These are phyloP conservation scores for Xyrauchen texanus DNA, from an alignment of 2,113 vertebrate genomes.

Conservation along the genomic window DNA sequence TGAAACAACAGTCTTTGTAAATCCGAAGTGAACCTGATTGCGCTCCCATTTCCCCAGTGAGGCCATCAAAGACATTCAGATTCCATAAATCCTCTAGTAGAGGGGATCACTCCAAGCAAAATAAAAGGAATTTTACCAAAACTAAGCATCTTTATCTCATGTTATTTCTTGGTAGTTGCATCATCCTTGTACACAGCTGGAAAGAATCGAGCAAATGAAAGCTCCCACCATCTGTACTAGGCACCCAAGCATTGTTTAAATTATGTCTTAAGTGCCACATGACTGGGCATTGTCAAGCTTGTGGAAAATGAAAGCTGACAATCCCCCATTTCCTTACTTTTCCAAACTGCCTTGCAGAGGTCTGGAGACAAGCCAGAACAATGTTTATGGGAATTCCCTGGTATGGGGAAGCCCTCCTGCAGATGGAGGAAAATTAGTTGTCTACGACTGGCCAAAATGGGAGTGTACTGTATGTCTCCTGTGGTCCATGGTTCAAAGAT, in stretches of 20 bases:
- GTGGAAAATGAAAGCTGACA: constrained; percentile 50
- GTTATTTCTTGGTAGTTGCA: constrained; percentile 55
- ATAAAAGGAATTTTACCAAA: constrained; percentile 37
- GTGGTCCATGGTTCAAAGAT: neutral
- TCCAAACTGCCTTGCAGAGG: constrained; percentile 54
- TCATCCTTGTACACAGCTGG: constrained; percentile 38
- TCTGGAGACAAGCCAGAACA: constrained; percentile 64
- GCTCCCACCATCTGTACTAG: constrained; percentile 24
- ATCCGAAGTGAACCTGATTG: constrained; percentile 29
- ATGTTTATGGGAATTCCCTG: constrained; percentile 69
- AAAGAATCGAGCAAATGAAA: constrained; percentile 5
- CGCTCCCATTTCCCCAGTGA: constrained; percentile 41
- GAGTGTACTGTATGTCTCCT: constrained; percentile 26
- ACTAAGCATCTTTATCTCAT: constrained; percentile 8
- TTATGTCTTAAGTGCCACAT: constrained; percentile 58
- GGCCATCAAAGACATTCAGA: constrained; percentile 61
- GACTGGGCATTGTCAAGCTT: constrained; percentile 31
- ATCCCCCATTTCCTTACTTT: constrained; percentile 65
- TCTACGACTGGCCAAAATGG: constrained; percentile 38
- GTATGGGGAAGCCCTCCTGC: constrained; percentile 54
- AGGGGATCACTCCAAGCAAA: constrained; percentile 21
- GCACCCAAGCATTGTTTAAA: constrained; percentile 33
- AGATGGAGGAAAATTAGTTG: constrained; percentile 20
- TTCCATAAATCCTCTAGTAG: constrained; percentile 52
- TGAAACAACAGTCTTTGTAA: constrained; percentile 70